phyloP scores from a whole-genome alignment of 2,888 invertebrate species.

The Mimas tiliae region DNA sequence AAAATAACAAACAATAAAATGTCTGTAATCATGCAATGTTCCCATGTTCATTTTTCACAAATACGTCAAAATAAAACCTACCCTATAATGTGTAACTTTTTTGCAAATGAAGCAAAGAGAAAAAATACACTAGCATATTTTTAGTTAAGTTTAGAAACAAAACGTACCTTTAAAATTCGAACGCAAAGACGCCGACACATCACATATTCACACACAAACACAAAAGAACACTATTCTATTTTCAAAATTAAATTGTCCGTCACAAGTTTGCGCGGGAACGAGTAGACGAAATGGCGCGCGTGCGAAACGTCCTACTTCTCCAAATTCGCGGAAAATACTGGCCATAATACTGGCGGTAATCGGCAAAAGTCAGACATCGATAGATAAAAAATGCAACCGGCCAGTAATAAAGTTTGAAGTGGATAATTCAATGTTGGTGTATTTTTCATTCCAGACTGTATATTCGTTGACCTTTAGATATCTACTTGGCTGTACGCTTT shows the following conservation, averaged over 20 bases:
- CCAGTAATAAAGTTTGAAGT: conserved; percentile 14
- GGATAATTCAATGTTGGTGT: conserved; percentile 28
- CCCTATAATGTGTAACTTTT: no score
- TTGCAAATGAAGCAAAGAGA: no score
- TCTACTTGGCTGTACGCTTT: neutral
- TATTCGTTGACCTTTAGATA: no score
- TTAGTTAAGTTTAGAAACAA: no score
- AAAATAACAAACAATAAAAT: no score
- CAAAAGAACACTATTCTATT: conserved; percentile 23
- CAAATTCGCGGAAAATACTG: conserved; percentile 23
- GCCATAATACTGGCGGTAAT: conserved; percentile 18
- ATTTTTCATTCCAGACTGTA: neutral
- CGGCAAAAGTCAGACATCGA: conserved; percentile 18
- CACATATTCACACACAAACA: conserved; percentile 21
- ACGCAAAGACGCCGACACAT: neutral
- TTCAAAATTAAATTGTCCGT: neutral
- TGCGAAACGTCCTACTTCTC: neutral
- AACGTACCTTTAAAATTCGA: conserved; percentile 4
- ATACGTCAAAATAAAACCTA: no score
- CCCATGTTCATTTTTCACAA: no score
- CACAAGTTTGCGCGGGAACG: conserved; percentile 19
- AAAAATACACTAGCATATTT: no score
- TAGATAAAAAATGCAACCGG: conserved; percentile 25
- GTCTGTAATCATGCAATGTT: no score
- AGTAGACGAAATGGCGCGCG: neutral